Conservation (phyloP, 2,113 vertebrate genomes). For the Morone saxatilis region DNA sequence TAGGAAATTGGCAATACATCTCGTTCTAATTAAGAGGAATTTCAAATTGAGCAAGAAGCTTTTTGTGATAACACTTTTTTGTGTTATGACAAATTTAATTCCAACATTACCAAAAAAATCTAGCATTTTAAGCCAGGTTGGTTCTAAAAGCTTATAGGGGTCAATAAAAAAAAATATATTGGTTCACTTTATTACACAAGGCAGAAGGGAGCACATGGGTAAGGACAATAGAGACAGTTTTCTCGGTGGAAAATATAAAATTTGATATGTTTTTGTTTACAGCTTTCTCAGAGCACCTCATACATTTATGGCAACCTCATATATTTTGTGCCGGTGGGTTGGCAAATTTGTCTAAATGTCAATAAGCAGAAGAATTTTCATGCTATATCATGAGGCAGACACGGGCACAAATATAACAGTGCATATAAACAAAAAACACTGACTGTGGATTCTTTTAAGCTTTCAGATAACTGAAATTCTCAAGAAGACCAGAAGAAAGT, state of each 20-base stretch:
- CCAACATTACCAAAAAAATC: neutral
- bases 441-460: neutral
- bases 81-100: neutral
- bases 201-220: neutral
- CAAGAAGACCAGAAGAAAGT: constrained; percentile 19
- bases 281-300: constrained; percentile 26
- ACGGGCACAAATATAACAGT: neutral
- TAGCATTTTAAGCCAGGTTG: neutral
- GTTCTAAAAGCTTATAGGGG: neutral
- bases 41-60: neutral
- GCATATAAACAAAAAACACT: neutral
- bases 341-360: constrained; percentile 40
- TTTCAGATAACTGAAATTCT: constrained; percentile 18
- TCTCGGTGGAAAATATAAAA: constrained; percentile 47
- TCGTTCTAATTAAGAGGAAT: too few species aligned
- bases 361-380: constrained; percentile 32
- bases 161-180: neutral
- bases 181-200: neutral
- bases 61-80: neutral
- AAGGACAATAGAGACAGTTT: constrained; percentile 1
- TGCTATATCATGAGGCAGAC: constrained; percentile 10
- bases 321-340: constrained; percentile 34
- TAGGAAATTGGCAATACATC: neutral
- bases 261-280: constrained; percentile 37
- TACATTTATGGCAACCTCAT: constrained; percentile 46